phyloP scores from a whole-genome alignment of 2,113 vertebrate genomes.

The Syngnathoides biaculeatus region DNA sequence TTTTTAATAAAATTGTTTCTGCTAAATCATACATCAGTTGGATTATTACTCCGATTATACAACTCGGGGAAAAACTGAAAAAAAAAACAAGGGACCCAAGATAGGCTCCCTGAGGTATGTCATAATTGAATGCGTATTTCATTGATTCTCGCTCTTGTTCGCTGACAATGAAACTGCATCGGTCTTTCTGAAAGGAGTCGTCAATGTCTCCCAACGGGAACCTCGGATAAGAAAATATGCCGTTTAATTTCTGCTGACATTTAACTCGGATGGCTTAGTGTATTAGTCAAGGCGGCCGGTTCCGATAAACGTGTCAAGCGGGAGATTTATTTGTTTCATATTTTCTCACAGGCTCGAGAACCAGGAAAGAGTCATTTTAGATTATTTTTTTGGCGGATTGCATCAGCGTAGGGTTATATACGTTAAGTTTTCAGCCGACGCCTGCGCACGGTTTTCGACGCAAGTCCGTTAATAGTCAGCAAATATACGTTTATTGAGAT shows the following conservation, averaged over 20 bases:
- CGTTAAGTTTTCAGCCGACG: background rate
- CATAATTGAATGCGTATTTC: conserved; percentile 2
- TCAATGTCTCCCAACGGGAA: background rate
- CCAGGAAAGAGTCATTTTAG: background rate
- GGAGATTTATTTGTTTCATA: conserved; percentile 13
- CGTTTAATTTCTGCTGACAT: conserved; percentile 11
- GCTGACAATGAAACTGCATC: background rate
- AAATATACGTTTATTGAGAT: conserved; percentile 35
- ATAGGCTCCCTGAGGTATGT: background rate
- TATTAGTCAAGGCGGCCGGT: conserved; percentile 1
- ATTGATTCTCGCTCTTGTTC: background rate
- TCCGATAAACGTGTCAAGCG: conserved; percentile 8
- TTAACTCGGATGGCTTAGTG: conserved; percentile 5
- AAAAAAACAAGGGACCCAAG: background rate
- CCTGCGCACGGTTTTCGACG: background rate
- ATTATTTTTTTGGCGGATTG: background rate
- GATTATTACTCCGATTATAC: background rate
- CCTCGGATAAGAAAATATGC: conserved; percentile 2
- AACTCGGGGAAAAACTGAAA: background rate
- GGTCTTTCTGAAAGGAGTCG: background rate
- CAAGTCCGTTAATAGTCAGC: conserved; percentile 44
- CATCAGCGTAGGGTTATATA: background rate
- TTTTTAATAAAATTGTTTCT: background rate
- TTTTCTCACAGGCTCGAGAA: background rate
- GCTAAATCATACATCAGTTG: background rate